Evolutionary conservation across 2,888 invertebrate genomes (phyloP).

Genomic region (Ernsta delagoae): DNA sequence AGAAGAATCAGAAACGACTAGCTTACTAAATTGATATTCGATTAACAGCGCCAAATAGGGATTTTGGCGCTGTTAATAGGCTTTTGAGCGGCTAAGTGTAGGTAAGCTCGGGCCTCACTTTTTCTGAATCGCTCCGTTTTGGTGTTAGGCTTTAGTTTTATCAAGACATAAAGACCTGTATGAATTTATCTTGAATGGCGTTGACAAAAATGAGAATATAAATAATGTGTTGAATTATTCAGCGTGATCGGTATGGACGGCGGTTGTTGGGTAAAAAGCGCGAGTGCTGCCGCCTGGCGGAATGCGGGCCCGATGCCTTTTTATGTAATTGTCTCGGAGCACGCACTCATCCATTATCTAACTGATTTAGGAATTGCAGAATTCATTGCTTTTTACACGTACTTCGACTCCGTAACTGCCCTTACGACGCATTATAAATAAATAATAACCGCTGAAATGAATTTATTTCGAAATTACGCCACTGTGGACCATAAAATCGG

Average conservation of each 20-base stretch:
- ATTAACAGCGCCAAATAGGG: too few species aligned
- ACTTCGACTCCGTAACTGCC: slow-evolving; percentile 37
- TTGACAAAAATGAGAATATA: slow-evolving; percentile 84
- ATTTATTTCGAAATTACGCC: slow-evolving; percentile 34
- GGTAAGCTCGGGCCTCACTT: slow-evolving; percentile 64
- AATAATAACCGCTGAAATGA: slow-evolving; percentile 29
- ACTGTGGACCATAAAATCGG: too few species aligned
- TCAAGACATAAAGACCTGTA: slow-evolving; percentile 83
- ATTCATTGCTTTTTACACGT: slow-evolving; percentile 56
- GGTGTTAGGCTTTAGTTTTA: slow-evolving; percentile 81
- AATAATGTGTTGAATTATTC: slow-evolving; percentile 82
- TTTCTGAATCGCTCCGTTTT: slow-evolving; percentile 64
- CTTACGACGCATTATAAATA: slow-evolving; percentile 32
- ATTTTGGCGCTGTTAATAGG: too few species aligned
- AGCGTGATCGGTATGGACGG: slow-evolving; percentile 83
- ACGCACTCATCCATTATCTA: slow-evolving; percentile 84
- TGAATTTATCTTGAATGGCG: slow-evolving; percentile 82
- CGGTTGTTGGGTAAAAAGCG: slow-evolving; percentile 66
- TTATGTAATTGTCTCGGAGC: slow-evolving; percentile 81
- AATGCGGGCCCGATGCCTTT: slow-evolving; percentile 76
- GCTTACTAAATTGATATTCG: too few species aligned
- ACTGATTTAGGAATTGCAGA: slow-evolving; percentile 68
- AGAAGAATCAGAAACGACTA: too few species aligned
- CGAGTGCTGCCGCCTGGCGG: slow-evolving; percentile 64
- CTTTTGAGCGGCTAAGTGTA: slow-evolving; percentile 40